A percentile compares a stretch with the other conserved stretches of the same genome.
Evolutionary conservation across 2,113 vertebrate genomes (phyloP).

Genomic region (Phoenicopterus ruber): DNA sequence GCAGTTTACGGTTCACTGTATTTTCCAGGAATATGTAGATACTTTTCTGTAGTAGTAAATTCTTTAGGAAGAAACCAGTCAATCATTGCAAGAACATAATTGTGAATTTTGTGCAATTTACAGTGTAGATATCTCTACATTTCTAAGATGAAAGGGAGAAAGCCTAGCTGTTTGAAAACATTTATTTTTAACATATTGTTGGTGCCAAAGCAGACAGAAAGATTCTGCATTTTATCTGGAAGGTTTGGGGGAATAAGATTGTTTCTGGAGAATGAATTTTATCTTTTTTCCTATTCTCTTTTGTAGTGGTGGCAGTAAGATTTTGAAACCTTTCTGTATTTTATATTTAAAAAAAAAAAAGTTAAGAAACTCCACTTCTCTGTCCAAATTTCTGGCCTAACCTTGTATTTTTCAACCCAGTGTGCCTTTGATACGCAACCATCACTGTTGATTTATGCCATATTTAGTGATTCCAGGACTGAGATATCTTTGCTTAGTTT

Average conservation of each 20-base stretch:
- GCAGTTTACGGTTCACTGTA: not conserved
- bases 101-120: slow-evolving; percentile 14
- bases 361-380: not conserved
- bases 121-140: not conserved
- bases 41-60: not conserved
- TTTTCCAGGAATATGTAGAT: not conserved
- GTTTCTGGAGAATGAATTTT: not conserved
- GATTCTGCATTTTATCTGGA: not conserved
- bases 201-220: not conserved
- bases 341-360: not conserved
- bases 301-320: not conserved
- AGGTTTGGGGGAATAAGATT: not conserved
- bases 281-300: not conserved
- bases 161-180: not conserved
- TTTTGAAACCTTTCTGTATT: not conserved
- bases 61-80: slow-evolving; percentile 19
- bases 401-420: not conserved
- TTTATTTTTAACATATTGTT: slow-evolving; percentile 30
- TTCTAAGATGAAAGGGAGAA: not conserved
- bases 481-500: not conserved
- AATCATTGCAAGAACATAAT: not conserved
- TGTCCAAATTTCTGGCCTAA: not conserved
- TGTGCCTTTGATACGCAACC: not conserved
- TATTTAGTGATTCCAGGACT: not conserved
- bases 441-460: not conserved